phyloP scores from a whole-genome alignment of 2,797 vertebrate species.

The Pangasius sanitwongsei region DNA sequence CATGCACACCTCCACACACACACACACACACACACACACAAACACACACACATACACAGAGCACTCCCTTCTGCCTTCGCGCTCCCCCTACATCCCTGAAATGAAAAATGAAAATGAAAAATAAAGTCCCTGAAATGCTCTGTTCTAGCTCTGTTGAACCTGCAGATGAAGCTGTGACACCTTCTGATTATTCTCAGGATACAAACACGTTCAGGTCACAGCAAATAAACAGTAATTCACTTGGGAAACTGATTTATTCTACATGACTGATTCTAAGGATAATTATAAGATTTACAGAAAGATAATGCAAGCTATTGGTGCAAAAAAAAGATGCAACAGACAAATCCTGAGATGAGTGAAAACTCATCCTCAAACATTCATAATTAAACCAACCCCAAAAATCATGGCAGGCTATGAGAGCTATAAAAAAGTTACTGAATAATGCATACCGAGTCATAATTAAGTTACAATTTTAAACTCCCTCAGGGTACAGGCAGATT shows the following conservation, averaged over 20 bases:
- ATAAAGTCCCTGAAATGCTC: background rate
- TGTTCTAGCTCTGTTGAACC: background rate
- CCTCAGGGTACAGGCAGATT: slow-evolving; percentile 36
- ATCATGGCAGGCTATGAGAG: slow-evolving; percentile 38
- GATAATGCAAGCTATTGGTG: no score
- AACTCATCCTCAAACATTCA: slow-evolving; percentile 30
- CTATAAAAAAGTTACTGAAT: slow-evolving; percentile 54
- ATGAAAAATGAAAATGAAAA: slow-evolving; percentile 22
- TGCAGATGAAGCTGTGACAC: background rate
- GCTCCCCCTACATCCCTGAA: background rate
- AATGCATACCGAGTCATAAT: slow-evolving; percentile 53
- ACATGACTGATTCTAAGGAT: background rate
- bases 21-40: background rate
- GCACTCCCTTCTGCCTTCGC: background rate
- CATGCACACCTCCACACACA: background rate
- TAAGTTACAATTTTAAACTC: slow-evolving; percentile 47
- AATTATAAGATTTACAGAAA: background rate
- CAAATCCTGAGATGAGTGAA: slow-evolving; percentile 23
- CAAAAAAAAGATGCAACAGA: background rate
- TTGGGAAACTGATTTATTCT: background rate
- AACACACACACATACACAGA: background rate
- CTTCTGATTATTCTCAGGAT: background rate
- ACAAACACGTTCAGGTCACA: background rate
- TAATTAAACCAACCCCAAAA: slow-evolving; percentile 48
- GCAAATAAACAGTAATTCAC: background rate